These are phyloP conservation scores for Anas platyrhynchos DNA, from an alignment of 2,113 vertebrate genomes.

Conservation along the genomic window DNA sequence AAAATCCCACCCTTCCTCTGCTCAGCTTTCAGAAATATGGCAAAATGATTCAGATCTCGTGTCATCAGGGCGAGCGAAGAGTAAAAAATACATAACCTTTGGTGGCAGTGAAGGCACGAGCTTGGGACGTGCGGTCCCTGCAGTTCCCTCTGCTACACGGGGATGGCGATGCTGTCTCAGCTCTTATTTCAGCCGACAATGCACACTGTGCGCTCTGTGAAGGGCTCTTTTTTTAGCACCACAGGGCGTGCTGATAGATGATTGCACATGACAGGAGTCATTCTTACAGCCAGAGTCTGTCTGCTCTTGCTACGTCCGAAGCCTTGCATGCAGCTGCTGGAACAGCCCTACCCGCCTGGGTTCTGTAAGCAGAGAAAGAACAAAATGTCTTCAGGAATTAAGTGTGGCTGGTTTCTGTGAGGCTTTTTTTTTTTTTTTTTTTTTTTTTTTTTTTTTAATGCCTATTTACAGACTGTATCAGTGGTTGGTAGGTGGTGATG, in stretches of 20 bases:
- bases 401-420: neutral
- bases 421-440: slow-evolving; percentile 23
- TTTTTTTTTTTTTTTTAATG: slow-evolving; percentile 12
- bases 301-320: neutral
- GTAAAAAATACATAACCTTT: neutral
- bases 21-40: neutral
- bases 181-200: neutral
- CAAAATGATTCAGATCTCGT: neutral
- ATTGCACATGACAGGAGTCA: neutral
- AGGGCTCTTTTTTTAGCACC: neutral
- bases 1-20: neutral
- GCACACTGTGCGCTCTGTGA: neutral
- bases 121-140: neutral
- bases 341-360: neutral
- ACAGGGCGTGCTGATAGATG: neutral
- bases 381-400: slow-evolving; percentile 20
- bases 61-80: neutral
- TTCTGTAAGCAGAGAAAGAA: slow-evolving; percentile 26
- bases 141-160: neutral
- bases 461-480: neutral
- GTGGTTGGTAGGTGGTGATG: neutral
- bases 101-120: neutral
- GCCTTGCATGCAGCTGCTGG: neutral
- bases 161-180: neutral
- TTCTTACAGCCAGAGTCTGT: neutral